Evolutionary conservation across 2,113 vertebrate species (phyloP).

Genomic region (Sceloporus tristichus): DNA sequence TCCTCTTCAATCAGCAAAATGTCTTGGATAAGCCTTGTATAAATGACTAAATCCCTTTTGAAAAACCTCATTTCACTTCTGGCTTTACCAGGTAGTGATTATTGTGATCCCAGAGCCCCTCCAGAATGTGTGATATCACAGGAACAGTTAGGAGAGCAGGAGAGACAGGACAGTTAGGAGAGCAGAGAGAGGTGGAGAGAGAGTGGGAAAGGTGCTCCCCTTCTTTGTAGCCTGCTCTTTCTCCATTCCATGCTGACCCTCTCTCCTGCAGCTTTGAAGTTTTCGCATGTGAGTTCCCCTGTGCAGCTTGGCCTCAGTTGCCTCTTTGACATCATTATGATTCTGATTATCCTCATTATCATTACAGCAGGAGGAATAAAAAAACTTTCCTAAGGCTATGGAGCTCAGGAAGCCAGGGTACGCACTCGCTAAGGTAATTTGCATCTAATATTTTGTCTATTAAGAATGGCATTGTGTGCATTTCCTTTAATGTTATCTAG

Average conservation of each 20-base stretch:
- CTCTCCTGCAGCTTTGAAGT: not conserved
- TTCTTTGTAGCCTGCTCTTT: not conserved
- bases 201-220: no score
- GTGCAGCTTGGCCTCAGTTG: not conserved
- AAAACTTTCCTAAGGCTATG: constrained; percentile 33
- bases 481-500: not conserved
- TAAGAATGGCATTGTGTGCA: not conserved
- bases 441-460: not conserved
- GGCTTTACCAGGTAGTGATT: not conserved
- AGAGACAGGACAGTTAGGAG: no score
- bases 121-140: not conserved
- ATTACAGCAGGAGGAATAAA: constrained; percentile 27
- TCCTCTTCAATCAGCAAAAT: no score
- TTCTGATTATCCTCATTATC: not conserved
- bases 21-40: no score
- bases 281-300: not conserved
- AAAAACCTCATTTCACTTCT: not conserved
- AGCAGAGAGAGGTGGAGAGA: no score
- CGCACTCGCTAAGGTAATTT: constrained; percentile 15
- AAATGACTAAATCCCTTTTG: no score
- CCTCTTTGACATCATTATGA: not conserved
- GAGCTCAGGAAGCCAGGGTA: constrained; percentile 25
- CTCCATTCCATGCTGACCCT: not conserved
- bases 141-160: no score
- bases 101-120: not conserved